These are phyloP conservation scores for Gobio gobio DNA, from an alignment of 2,113 vertebrate genomes.

Conservation along the genomic window DNA sequence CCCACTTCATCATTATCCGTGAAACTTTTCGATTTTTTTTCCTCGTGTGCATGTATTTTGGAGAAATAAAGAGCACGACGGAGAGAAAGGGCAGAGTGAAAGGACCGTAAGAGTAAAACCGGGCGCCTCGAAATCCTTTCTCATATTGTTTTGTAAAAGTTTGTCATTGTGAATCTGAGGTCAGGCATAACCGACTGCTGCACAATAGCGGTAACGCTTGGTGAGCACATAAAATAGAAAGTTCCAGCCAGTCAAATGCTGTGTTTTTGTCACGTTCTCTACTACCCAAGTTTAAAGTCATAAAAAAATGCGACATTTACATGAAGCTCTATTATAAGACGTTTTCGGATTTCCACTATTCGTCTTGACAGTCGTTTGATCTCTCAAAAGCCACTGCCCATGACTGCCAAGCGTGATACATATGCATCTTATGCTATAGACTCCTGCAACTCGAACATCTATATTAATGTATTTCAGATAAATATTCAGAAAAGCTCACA, in stretches of 20 bases:
- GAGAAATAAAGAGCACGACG: background rate
- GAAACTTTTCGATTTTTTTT: background rate
- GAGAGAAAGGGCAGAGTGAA: background rate
- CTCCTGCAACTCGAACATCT: conserved; percentile 43
- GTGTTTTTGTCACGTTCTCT: conserved; percentile 40
- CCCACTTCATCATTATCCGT: background rate
- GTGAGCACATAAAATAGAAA: conserved; percentile 51
- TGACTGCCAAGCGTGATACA: background rate
- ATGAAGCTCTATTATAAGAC: background rate
- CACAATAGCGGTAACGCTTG: conserved; percentile 54
- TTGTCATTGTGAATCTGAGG: conserved; percentile 54
- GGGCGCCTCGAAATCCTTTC: conserved; percentile 42
- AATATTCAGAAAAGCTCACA: conserved; percentile 49
- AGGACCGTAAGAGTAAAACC: background rate
- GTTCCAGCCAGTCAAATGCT: conserved; percentile 36
- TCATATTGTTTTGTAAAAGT: conserved; percentile 43
- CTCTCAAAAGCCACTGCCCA: background rate
- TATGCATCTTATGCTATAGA: background rate
- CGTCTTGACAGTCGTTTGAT: background rate
- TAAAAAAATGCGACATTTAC: conserved; percentile 29
- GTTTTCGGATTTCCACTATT: background rate
- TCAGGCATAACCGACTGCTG: conserved; percentile 53
- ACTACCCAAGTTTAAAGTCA: conserved; percentile 60
- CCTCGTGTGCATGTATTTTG: background rate
- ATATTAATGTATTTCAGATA: conserved; percentile 52